Evolutionary conservation across 1,140 invertebrate species (phyloP).

Genomic region (Pissodes strobi): DNA sequence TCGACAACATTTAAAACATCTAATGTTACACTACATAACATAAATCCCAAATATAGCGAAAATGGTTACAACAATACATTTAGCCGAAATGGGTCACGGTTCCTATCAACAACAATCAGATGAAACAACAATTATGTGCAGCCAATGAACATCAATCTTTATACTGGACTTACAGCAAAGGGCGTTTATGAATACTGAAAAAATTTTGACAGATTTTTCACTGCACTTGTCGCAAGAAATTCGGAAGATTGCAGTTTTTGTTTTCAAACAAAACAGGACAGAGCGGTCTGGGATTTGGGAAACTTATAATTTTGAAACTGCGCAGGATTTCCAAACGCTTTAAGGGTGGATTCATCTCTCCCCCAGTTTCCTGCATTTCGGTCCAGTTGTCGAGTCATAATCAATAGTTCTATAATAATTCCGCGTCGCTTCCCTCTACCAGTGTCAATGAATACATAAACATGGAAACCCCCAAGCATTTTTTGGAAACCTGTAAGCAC

Average conservation of each 20-base stretch:
- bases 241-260: slow-evolving; percentile 2
- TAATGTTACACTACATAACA: slow-evolving; percentile 42
- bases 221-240: slow-evolving; percentile 22
- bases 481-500: slow-evolving; percentile 3
- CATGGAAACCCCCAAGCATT: slow-evolving; percentile 20
- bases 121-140: slow-evolving; percentile 51
- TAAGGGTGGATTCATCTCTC: slow-evolving; percentile 24
- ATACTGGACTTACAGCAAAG: slow-evolving; percentile 48
- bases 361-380: slow-evolving; percentile 32
- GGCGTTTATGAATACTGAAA: slow-evolving; percentile 48
- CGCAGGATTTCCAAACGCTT: slow-evolving; percentile 29
- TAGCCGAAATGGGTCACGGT: slow-evolving; percentile 21
- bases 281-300: slow-evolving; percentile 21
- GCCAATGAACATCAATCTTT: slow-evolving; percentile 44
- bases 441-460: too few species aligned
- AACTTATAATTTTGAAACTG: slow-evolving; percentile 13
- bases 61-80: slow-evolving; percentile 38
- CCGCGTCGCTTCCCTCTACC: background rate
- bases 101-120: slow-evolving; percentile 39
- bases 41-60: slow-evolving; percentile 39
- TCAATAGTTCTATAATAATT: slow-evolving; percentile 29
- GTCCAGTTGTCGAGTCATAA: slow-evolving; percentile 35
- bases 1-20: slow-evolving; percentile 40
- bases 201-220: slow-evolving; percentile 49
- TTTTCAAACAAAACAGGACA: slow-evolving; percentile 20